Percentiles rank a stretch among this genome's conserved stretches.
Evolutionary conservation across 1,140 invertebrate genomes (phyloP).

Genomic region (Pseudomyrmex cubaensis): DNA sequence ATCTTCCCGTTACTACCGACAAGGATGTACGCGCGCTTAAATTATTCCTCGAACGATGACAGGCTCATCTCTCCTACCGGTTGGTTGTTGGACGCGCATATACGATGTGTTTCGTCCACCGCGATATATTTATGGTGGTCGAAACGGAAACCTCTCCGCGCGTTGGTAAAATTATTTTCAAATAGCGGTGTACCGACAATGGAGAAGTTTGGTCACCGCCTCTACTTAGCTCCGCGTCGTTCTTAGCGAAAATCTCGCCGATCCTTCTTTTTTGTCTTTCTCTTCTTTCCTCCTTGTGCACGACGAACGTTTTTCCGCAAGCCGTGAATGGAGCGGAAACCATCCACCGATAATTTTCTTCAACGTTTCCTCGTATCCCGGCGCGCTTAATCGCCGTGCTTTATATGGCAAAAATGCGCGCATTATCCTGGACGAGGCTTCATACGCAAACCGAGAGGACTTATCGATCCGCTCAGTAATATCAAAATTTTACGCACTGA

Average conservation of each 20-base stretch:
- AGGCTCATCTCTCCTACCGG: background rate
- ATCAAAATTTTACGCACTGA: constrained; percentile 45
- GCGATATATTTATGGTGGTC: constrained; percentile 2
- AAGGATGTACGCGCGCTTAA: constrained; percentile 21
- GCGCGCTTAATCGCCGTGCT: constrained; percentile 23
- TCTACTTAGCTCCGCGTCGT: constrained; percentile 23
- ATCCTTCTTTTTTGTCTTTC: background rate
- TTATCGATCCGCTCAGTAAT: constrained; percentile 53
- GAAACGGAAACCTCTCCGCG: background rate
- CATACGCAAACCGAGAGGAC: constrained; percentile 9
- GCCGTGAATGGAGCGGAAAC: background rate
- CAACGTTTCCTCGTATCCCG: too few species aligned
- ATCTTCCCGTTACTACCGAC: constrained; percentile 21
- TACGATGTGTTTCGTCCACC: background rate
- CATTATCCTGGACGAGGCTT: background rate
- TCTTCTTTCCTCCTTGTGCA: background rate
- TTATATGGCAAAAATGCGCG: constrained; percentile 4
- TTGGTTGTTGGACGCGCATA: background rate
- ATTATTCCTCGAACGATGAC: constrained; percentile 21
- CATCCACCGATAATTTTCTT: constrained; percentile 2
- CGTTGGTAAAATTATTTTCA: constrained; percentile 36
- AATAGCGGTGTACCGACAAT: constrained; percentile 27
- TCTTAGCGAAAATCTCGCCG: constrained; percentile 14
- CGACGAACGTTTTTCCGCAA: background rate
- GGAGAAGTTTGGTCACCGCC: constrained; percentile 13